phyloP scores from a whole-genome alignment of 1,140 invertebrate genomes.

The Sarcophaga peregrina region DNA sequence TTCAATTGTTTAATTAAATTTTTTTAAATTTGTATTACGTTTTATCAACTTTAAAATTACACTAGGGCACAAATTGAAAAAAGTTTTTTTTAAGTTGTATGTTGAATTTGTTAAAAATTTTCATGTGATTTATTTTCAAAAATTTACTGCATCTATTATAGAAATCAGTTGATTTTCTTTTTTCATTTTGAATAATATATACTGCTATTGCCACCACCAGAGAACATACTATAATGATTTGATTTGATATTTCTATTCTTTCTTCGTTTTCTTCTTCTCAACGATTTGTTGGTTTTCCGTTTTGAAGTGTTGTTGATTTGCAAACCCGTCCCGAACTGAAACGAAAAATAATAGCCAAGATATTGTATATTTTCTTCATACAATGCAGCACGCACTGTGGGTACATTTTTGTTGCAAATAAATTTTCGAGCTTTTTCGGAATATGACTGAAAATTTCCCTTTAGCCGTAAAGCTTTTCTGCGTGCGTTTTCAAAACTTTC shows the following conservation, averaged over 20 bases:
- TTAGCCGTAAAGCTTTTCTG: not conserved
- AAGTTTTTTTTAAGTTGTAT: not conserved
- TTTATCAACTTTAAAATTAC: not conserved
- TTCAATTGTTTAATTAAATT: not conserved
- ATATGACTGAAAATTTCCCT: slow-evolving; percentile 32
- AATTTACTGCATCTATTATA: slow-evolving; percentile 33
- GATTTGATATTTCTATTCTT: slow-evolving; percentile 30
- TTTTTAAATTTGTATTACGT: not conserved
- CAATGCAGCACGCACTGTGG: slow-evolving; percentile 55
- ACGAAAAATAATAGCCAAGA: slow-evolving; percentile 57
- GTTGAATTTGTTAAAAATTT: slow-evolving; percentile 1
- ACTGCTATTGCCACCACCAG: slow-evolving; percentile 22
- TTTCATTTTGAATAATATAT: slow-evolving; percentile 32
- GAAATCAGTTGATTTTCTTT: slow-evolving; percentile 41
- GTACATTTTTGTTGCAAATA: slow-evolving; percentile 41
- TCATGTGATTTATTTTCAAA: slow-evolving; percentile 5
- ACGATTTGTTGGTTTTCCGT: slow-evolving; percentile 48
- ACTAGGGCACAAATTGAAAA: not conserved
- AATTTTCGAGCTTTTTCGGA: slow-evolving; percentile 26
- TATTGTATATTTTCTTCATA: slow-evolving; percentile 59
- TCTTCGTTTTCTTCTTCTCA: slow-evolving; percentile 41
- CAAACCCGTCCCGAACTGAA: slow-evolving; percentile 66
- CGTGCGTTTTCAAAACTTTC: slow-evolving; percentile 18
- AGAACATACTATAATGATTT: slow-evolving; percentile 34
- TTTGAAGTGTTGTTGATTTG: slow-evolving; percentile 62